Conservation (phyloP, 2,888 invertebrate genomes). For the Nemapogon koenigi region DNA sequence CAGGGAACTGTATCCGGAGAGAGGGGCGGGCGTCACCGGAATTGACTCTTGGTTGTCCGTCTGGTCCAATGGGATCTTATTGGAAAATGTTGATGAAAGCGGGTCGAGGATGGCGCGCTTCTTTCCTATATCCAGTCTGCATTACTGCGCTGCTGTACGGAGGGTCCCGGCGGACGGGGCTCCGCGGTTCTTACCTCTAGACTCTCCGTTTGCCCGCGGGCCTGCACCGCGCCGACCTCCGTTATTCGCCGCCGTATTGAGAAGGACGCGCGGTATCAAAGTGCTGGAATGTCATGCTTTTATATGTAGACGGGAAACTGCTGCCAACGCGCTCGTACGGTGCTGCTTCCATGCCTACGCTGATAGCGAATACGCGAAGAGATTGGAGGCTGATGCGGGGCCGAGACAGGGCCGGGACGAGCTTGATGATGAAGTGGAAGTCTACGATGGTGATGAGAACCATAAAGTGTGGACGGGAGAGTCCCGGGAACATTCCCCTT, state of each 20-base stretch:
- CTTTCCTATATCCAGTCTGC: slow-evolving; percentile 93
- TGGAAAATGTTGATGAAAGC: slow-evolving; percentile 97
- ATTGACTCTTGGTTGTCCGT: slow-evolving; percentile 97
- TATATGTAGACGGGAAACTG: slow-evolving; percentile 95
- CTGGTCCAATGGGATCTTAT: slow-evolving; percentile 92
- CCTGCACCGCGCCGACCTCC: slow-evolving; percentile 95
- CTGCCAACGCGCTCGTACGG: slow-evolving; percentile 95
- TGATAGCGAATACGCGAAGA: slow-evolving; percentile 91
- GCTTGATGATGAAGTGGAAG: slow-evolving; percentile 73
- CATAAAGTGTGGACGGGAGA: slow-evolving; percentile 94
- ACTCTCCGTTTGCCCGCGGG: slow-evolving; percentile 93
- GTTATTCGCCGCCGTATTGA: slow-evolving; percentile 93
- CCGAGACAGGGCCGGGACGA: slow-evolving; percentile 43
- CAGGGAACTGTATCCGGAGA: slow-evolving; percentile 93
- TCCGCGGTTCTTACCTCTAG: slow-evolving; percentile 91
- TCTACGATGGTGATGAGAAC: slow-evolving; percentile 91
- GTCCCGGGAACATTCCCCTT: slow-evolving; percentile 66
- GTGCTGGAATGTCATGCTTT: slow-evolving; percentile 99
- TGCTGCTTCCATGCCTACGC: slow-evolving; percentile 98
- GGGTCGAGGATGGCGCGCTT: slow-evolving; percentile 93
- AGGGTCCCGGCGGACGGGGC: slow-evolving; percentile 80
- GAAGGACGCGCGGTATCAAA: slow-evolving; percentile 95
- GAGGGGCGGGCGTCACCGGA: slow-evolving; percentile 88
- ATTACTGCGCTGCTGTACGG: slow-evolving; percentile 95
- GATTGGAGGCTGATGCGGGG: slow-evolving; percentile 70